phyloP scores from a whole-genome alignment of 2,797 vertebrate species.

The Eurystomus glaucurus region DNA sequence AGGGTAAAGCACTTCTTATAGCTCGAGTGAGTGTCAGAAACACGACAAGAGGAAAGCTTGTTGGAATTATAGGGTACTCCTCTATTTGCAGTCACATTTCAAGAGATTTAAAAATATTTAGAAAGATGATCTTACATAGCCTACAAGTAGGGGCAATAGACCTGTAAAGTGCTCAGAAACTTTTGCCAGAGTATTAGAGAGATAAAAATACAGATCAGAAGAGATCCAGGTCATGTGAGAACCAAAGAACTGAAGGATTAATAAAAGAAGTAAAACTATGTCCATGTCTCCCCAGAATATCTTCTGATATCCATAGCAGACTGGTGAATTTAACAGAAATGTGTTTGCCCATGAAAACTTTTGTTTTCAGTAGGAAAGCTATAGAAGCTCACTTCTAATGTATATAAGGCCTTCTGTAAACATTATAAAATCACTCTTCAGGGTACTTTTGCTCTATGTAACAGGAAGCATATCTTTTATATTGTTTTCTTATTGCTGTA shows the following conservation, averaged over 20 bases:
- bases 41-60: neutral
- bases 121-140: neutral
- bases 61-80: neutral
- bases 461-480: neutral
- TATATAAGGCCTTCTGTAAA: neutral
- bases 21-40: neutral
- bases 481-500: neutral
- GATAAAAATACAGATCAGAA: neutral
- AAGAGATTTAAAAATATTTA: neutral
- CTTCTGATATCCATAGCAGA: neutral
- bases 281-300: neutral
- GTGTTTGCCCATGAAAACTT: neutral
- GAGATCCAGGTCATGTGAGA: neutral
- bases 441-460: neutral
- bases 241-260: neutral
- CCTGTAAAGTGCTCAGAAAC: neutral
- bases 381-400: neutral
- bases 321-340: neutral
- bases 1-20: neutral
- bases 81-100: neutral
- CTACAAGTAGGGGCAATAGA: neutral
- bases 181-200: neutral
- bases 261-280: neutral
- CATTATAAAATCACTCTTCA: neutral
- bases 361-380: neutral